Evolutionary conservation across 2,888 invertebrate genomes (phyloP), one percentile per base, ranked within the genome.

Genomic region (Drosophila mulleri): DNA sequence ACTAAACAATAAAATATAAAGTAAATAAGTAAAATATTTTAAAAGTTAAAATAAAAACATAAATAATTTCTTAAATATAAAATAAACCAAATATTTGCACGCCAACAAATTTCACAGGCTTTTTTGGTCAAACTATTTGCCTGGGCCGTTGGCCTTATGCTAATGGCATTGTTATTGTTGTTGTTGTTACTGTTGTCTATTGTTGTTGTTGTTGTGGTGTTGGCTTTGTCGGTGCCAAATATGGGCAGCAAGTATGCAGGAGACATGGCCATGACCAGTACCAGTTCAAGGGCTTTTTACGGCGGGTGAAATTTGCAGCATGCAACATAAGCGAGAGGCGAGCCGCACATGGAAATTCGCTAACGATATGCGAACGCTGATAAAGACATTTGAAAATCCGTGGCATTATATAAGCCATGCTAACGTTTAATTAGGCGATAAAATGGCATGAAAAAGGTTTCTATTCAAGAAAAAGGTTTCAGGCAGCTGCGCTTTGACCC

Each of bases 251-350:
- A 62, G 61, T 61, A 50, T 52, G 69, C 35, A 62, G 20, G 62
- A 71, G 60, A 67, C 61, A 68, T 74, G 71, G 78, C 66, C 80
- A 80, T 75, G 82, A 59, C 65, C 76, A 69, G 71, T 52, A 26
- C 50, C 82, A 83, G 78, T 85, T 87, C 85, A 87, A 86, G 85
- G 85, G 87, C 85, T 85, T 57, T 70, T 78, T 63, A 74, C 65
- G 79, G 73, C 75, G 75, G 69, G 78, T 66, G 83, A 82, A 83
- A 80, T 82, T 78, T 65, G 62, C 57, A 20, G 53, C 70, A 48
- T 44, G 54, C 67, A 52, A 29, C 48, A 47, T n/a, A 6, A 29
- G 54, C 41, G 8, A 41, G 39, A 6, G 50, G 18, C 50, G 67
- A 69, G 67, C 72, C 72, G 37, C 44, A 71, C 78, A 62, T 78